A percentile compares a stretch with the other conserved stretches of the same genome.
These are phyloP conservation scores for Smutsia gigantea DNA, from an alignment of 2,797 vertebrate species.

Conservation along the genomic window DNA sequence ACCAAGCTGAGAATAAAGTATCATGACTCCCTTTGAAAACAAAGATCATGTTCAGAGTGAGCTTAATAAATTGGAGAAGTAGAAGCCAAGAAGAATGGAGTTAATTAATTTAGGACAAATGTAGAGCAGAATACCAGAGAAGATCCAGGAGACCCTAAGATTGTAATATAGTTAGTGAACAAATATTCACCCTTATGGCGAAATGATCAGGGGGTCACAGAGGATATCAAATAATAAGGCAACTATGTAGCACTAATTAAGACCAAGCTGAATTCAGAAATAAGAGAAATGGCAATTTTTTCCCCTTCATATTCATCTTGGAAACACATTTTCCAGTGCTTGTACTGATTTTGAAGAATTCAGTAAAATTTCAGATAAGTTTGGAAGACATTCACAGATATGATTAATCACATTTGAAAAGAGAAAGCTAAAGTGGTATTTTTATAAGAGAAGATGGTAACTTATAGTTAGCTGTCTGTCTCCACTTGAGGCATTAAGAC, in stretches of 20 bases:
- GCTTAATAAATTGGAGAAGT: constrained; percentile 37
- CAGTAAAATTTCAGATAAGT: constrained; percentile 21
- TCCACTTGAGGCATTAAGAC: background rate
- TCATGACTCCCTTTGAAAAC: constrained; percentile 49
- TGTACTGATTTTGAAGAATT: constrained; percentile 27
- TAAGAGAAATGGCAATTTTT: constrained; percentile 18
- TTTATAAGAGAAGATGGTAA: background rate
- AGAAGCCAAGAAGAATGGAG: background rate
- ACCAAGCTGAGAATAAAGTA: constrained; percentile 35
- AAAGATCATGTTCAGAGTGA: constrained; percentile 18
- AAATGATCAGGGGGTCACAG: background rate
- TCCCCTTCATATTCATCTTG: background rate
- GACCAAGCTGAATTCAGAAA: constrained; percentile 38
- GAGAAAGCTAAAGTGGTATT: constrained; percentile 30
- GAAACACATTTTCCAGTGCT: background rate
- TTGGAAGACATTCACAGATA: constrained; percentile 15
- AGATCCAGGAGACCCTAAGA: constrained; percentile 50
- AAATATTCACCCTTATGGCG: background rate
- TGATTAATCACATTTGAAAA: constrained; percentile 29
- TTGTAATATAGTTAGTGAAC: constrained; percentile 1
- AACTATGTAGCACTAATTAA: constrained; percentile 16
- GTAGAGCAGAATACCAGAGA: constrained; percentile 27
- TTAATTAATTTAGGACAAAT: constrained; percentile 61
- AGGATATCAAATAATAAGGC: background rate
- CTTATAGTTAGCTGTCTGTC: background rate